A percentile compares a stretch with the other conserved stretches of the same genome.
phyloP scores from a whole-genome alignment of 2,888 invertebrate genomes.

The Tetranychus piercei region DNA sequence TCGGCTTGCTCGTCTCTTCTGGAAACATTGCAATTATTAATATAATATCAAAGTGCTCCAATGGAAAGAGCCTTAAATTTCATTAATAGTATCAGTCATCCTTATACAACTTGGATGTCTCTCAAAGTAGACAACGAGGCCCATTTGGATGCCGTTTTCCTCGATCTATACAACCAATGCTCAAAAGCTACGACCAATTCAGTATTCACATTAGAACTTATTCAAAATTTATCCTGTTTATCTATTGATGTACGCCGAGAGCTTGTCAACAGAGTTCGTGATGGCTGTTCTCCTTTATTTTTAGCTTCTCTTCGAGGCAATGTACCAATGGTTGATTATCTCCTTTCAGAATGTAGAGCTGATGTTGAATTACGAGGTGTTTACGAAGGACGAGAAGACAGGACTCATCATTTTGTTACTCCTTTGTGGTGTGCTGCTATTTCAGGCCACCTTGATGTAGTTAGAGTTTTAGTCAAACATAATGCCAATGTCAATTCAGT shows the following conservation, averaged over 20 bases:
- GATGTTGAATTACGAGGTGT: constrained; percentile 63
- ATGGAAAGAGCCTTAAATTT: not conserved
- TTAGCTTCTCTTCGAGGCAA: constrained; percentile 58
- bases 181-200: constrained; percentile 46
- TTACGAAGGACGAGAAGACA: constrained; percentile 65
- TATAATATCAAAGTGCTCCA: not conserved
- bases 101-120: constrained; percentile 27
- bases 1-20: too few species aligned
- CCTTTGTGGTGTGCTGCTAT: constrained; percentile 85
- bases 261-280: constrained; percentile 40
- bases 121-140: constrained; percentile 28
- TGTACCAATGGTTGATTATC: constrained; percentile 63
- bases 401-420: constrained; percentile 58
- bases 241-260: constrained; percentile 44
- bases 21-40: too few species aligned
- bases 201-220: constrained; percentile 41
- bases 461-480: constrained; percentile 54
- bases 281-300: constrained; percentile 64
- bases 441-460: constrained; percentile 54
- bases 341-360: constrained; percentile 59
- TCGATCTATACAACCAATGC: constrained; percentile 48
- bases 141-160: constrained; percentile 39
- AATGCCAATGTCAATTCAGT: constrained; percentile 69
- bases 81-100: constrained; percentile 10
- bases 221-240: constrained; percentile 42